A percentile compares a stretch with the other conserved stretches of the same genome.
phyloP scores from a whole-genome alignment of 2,888 invertebrate genomes.

The Chrysopilus asiliformis region DNA sequence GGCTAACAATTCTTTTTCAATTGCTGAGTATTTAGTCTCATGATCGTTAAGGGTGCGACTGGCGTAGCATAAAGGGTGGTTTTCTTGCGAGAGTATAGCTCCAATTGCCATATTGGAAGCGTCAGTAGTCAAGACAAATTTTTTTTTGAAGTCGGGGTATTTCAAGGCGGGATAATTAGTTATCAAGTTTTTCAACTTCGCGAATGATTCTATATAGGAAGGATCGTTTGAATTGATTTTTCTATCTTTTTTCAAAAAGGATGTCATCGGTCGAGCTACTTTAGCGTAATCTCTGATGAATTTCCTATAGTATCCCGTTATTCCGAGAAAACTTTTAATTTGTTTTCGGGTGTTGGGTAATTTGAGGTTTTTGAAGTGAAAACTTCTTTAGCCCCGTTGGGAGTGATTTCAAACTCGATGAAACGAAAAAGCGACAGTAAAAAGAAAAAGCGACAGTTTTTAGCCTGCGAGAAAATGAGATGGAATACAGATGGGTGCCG shows the following conservation, averaged over 20 bases:
- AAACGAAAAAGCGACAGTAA: no score
- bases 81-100: background rate
- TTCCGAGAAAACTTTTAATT: slow-evolving; percentile 4
- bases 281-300: slow-evolving; percentile 3
- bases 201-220: background rate
- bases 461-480: no score
- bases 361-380: no score
- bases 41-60: slow-evolving; percentile 3
- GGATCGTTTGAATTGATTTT: background rate
- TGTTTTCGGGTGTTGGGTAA: slow-evolving; percentile 2
- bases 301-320: slow-evolving; percentile 3
- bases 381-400: no score
- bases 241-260: background rate
- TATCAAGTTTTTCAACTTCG: background rate
- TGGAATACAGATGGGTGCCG: no score
- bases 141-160: no score
- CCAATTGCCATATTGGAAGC: background rate
- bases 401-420: no score
- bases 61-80: slow-evolving; percentile 1
- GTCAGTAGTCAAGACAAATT: slow-evolving; percentile 1
- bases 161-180: no score
- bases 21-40: background rate
- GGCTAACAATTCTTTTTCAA: slow-evolving; percentile 1
- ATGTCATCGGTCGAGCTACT: slow-evolving; percentile 1
- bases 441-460: no score